phyloP scores from a whole-genome alignment of 2,888 invertebrate species.

The Andrena minutula region DNA sequence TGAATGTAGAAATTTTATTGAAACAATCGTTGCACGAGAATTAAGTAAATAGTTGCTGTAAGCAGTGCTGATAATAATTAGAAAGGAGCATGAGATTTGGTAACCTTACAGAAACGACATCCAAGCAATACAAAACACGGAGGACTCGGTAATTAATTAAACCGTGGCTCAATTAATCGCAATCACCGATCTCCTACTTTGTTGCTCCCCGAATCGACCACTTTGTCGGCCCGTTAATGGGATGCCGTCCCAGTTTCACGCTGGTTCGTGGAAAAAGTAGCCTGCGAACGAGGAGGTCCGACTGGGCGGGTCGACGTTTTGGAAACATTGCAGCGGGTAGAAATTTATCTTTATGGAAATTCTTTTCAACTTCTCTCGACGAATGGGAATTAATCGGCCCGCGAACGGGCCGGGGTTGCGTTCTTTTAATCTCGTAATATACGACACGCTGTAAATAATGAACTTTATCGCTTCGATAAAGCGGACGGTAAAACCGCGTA shows the following conservation, averaged over 20 bases:
- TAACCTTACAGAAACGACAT: background rate
- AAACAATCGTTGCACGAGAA: too few relatives aligned
- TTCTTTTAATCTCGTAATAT: slow-evolving; percentile 47
- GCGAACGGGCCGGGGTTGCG: background rate
- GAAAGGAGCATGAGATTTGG: too few relatives aligned
- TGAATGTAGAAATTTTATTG: too few relatives aligned
- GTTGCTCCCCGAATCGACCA: slow-evolving; percentile 38
- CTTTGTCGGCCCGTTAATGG: slow-evolving; percentile 48
- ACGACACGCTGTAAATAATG: slow-evolving; percentile 44
- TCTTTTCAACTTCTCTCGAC: slow-evolving; percentile 23
- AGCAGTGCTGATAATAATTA: too few relatives aligned
- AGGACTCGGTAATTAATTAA: too few relatives aligned
- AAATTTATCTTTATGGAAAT: slow-evolving; percentile 60
- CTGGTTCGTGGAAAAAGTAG: slow-evolving; percentile 33
- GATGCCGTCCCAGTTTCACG: slow-evolving; percentile 34
- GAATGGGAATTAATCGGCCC: slow-evolving; percentile 29
- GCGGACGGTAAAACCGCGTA: slow-evolving; percentile 7
- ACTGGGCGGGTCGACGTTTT: slow-evolving; percentile 40
- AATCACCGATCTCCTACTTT: slow-evolving; percentile 28
- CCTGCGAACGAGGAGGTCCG: background rate
- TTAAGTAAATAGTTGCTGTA: too few relatives aligned
- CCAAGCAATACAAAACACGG: too few relatives aligned
- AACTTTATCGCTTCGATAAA: slow-evolving; percentile 51
- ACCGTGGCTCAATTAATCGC: slow-evolving; percentile 25
- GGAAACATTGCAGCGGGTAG: slow-evolving; percentile 20